phyloP scores from a whole-genome alignment of 2,113 vertebrate genomes.

The Ictalurus punctatus region DNA sequence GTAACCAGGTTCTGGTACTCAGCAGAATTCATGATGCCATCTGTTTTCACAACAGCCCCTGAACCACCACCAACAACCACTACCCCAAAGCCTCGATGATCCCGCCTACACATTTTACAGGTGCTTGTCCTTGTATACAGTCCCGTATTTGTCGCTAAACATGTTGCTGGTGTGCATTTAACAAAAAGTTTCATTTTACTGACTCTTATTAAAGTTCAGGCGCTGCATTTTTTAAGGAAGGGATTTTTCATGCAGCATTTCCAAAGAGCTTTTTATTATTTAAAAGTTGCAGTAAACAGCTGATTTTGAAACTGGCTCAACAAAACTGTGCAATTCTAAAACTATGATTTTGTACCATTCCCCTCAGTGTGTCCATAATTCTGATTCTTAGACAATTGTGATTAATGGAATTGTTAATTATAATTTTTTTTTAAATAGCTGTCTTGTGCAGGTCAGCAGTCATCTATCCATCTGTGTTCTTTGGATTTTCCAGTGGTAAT shows the following conservation, averaged over 20 bases:
- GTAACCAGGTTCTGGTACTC: not conserved
- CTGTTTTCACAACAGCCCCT: not conserved
- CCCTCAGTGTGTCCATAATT: not conserved
- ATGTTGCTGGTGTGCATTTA: not conserved
- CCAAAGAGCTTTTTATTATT: not conserved
- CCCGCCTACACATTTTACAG: not conserved
- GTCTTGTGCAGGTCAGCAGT: not conserved
- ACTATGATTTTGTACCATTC: not conserved
- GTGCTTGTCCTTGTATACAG: not conserved
- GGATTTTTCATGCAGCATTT: not conserved
- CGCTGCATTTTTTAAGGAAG: not conserved
- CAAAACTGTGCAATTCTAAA: not conserved
- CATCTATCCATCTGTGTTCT: not conserved
- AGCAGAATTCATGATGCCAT: not conserved
- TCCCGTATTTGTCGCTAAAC: not conserved
- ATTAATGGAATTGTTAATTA: not conserved
- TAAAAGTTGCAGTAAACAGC: not conserved
- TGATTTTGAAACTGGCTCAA: not conserved
- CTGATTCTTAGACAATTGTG: not conserved
- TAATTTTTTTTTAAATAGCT: not conserved
- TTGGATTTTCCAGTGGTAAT: not conserved
- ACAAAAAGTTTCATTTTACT: not conserved
- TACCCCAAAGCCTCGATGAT: not conserved
- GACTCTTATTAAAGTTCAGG: not conserved
- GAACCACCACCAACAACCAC: not conserved